A percentile compares a stretch with the other conserved stretches of the same genome.
Evolutionary conservation across 64 coral and sea anemone species (phyloP).

Genomic region (Orbicella faveolata): DNA sequence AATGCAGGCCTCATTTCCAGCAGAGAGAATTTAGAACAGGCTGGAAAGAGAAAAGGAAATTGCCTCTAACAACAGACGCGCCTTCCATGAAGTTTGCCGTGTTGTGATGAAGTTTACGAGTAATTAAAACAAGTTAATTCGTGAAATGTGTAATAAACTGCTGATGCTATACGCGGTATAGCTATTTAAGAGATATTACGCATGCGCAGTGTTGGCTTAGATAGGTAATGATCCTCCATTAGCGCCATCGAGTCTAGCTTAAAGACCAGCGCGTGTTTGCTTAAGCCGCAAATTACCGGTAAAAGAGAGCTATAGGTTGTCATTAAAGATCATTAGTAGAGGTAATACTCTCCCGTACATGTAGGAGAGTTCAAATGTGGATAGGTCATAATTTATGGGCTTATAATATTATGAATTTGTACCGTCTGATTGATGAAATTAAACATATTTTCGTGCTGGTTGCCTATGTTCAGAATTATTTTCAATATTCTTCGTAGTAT

Average conservation of each 20-base stretch:
- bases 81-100: background rate
- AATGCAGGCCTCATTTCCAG: background rate
- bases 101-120: background rate
- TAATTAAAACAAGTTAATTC: background rate
- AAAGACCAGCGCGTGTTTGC: background rate
- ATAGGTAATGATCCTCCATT: conserved; percentile 21
- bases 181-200: background rate
- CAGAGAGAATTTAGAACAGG: background rate
- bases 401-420: background rate
- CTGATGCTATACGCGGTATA: background rate
- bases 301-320: background rate
- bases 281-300: background rate
- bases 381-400: background rate
- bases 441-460: background rate
- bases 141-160: background rate
- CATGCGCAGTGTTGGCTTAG: background rate
- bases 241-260: background rate
- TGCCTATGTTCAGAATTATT: background rate
- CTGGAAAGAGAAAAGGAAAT: background rate
- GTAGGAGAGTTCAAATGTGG: background rate
- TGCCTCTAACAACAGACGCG: background rate
- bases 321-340: background rate
- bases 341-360: background rate
- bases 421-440: background rate
- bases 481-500: background rate